Base-by-base conservation (phyloP, 2,113 vertebrate species). In the Pedetes capensis region DNA sequence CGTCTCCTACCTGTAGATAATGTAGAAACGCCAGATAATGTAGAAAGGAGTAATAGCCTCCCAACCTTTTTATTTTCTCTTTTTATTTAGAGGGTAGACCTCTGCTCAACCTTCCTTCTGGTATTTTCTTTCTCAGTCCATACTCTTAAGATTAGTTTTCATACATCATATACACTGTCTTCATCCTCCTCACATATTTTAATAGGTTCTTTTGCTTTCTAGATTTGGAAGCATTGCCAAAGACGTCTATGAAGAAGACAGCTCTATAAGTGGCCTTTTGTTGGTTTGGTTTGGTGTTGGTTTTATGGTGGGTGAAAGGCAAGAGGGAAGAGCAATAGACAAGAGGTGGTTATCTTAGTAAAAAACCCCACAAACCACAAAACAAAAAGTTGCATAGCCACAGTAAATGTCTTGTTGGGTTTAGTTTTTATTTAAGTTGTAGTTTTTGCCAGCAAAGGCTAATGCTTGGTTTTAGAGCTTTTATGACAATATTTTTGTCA, bases 1-100 rank as follows among this genome's bases (percentile, higher is more conserved):
- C 96, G 92, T 78, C 85, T 92, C 95, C 1, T 97, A 83, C 94
- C 97, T 57, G 95, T 91, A 98, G 91, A 93, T 66, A 89, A 75
- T 95, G 68, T 95, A 90, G 89, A 97, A 86, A 85, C 53, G 64
- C 51, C 71, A 89, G 37, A n/a, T n/a, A n/a, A n/a, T n/a, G n/a
- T n/a, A n/a, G n/a, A n/a, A n/a, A 49, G 25, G 95, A 96, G 93
- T 96, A 97, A 95, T 94, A 97, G 75, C 83, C 82, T 69, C 79
- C 72, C 34, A 22, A 7, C 17, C 94, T 91, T 49, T 87, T 92
- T 89, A 72, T 69, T 71, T 81, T 96, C 96, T 69, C 96, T 72
- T 37, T 92, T 87, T 22, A 55, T 83, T 80, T 94, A 74, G 87
- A 78, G 90, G 86, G 96, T 93, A 97, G 85, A 96, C 74, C 79